phyloP scores from a whole-genome alignment of 2,888 invertebrate species.

The Amphimallon solstitiale region DNA sequence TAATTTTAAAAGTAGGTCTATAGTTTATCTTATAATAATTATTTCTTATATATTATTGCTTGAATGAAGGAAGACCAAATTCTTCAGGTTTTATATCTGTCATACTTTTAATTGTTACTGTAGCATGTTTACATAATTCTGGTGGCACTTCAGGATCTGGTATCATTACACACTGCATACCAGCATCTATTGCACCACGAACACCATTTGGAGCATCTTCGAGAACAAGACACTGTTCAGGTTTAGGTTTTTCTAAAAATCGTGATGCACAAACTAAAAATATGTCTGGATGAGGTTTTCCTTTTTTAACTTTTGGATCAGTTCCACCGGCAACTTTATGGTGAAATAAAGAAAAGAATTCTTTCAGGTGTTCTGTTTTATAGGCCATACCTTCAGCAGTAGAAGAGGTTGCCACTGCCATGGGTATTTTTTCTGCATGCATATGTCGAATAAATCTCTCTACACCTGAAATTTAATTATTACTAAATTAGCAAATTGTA shows the following conservation, averaged over 20 bases:
- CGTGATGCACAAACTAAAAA: slow-evolving; percentile 72
- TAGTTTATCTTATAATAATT: not conserved
- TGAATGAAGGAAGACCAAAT: slow-evolving; percentile 68
- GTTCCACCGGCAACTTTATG: slow-evolving; percentile 70
- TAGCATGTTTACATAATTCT: slow-evolving; percentile 62
- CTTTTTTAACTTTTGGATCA: slow-evolving; percentile 73
- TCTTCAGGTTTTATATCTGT: slow-evolving; percentile 70
- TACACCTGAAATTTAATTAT: slow-evolving; percentile 66
- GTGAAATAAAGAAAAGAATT: slow-evolving; percentile 66
- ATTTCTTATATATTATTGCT: not conserved
- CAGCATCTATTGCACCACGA: slow-evolving; percentile 67
- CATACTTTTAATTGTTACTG: slow-evolving; percentile 66
- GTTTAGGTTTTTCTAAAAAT: slow-evolving; percentile 67
- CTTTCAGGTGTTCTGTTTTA: slow-evolving; percentile 65
- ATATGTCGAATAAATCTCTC: slow-evolving; percentile 71
- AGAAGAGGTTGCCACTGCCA: slow-evolving; percentile 77
- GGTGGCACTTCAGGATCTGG: slow-evolving; percentile 63
- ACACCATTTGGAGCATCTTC: slow-evolving; percentile 77
- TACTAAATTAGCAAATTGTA: too few relatives aligned
- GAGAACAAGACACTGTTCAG: slow-evolving; percentile 69
- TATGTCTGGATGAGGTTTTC: slow-evolving; percentile 79
- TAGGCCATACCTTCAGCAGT: slow-evolving; percentile 67
- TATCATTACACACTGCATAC: slow-evolving; percentile 72
- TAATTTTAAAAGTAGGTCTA: slow-evolving; percentile 8
- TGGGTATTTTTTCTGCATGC: slow-evolving; percentile 69